A percentile compares a stretch with the other conserved stretches of the same genome.
Evolutionary conservation across 2,888 invertebrate species (phyloP).

Genomic region (Zhengitettix transpicula): DNA sequence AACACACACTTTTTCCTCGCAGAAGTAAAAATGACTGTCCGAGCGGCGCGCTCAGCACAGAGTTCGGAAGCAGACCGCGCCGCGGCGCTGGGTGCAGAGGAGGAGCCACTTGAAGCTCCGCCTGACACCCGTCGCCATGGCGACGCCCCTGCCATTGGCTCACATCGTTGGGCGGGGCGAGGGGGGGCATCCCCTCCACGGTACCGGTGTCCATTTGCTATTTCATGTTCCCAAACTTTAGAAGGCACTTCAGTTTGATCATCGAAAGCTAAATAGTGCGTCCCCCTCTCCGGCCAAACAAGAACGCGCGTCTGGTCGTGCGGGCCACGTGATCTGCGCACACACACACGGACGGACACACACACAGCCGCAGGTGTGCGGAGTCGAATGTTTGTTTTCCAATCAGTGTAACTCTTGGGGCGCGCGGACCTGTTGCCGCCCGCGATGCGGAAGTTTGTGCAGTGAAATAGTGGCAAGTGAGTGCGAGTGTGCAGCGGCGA

Average conservation of each 20-base stretch:
- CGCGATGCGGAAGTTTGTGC: background rate
- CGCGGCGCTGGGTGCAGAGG: constrained; percentile 23
- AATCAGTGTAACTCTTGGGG: constrained; percentile 26
- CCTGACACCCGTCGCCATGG: constrained; percentile 16
- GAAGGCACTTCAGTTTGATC: constrained; percentile 14
- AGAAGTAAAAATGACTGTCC: constrained; percentile 4
- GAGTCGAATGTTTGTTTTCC: constrained; percentile 31
- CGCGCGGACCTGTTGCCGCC: constrained; percentile 8
- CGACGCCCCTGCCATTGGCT: constrained; percentile 9
- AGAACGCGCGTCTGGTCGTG: constrained; percentile 5
- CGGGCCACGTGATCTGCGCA: constrained; percentile 4
- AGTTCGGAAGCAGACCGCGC: constrained; percentile 16
- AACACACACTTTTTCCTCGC: background rate
- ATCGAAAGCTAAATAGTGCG: constrained; percentile 20
- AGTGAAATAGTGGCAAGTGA: background rate
- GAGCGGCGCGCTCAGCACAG: constrained; percentile 11
- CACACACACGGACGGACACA: background rate
- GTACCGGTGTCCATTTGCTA: constrained; percentile 34
- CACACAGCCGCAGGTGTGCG: background rate
- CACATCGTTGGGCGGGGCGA: constrained; percentile 1
- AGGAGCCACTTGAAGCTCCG: constrained; percentile 7
- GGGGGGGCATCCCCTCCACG: constrained; percentile 11
- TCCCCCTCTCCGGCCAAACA: constrained; percentile 19
- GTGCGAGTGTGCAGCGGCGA: background rate
- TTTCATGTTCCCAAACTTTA: constrained; percentile 24